Evolutionary conservation across 2,888 invertebrate genomes (phyloP).

Genomic region (Ormia ochracea): DNA sequence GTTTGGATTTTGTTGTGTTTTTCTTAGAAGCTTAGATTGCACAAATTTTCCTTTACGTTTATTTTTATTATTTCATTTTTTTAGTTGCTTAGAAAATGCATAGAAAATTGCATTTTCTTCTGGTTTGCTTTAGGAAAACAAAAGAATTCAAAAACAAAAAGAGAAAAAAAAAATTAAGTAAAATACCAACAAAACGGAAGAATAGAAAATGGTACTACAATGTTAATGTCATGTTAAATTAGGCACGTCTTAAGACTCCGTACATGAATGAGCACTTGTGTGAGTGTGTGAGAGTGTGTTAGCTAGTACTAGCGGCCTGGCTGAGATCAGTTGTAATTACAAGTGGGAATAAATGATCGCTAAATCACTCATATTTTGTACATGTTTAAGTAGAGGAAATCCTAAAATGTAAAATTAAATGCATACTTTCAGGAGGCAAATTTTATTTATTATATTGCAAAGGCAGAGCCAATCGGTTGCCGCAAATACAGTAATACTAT

Average conservation of each 20-base stretch:
- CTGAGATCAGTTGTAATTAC: background rate
- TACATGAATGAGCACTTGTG: background rate
- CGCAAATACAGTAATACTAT: too few species aligned
- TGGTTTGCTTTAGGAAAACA: slow-evolving; percentile 7
- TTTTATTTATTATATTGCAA: too few species aligned
- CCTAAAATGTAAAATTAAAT: too few species aligned
- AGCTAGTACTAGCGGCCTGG: background rate
- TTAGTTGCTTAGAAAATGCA: slow-evolving; percentile 14
- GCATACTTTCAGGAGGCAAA: too few species aligned
- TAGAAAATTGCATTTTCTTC: slow-evolving; percentile 44
- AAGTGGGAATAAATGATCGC: too few species aligned
- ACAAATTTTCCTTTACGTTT: slow-evolving; percentile 23
- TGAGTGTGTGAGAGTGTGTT: background rate
- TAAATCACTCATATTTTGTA: too few species aligned
- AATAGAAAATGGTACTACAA: background rate
- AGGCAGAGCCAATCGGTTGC: too few species aligned
- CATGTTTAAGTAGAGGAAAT: too few species aligned
- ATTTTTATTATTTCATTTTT: background rate
- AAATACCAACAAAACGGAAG: slow-evolving; percentile 6
- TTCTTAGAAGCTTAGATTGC: slow-evolving; percentile 48
- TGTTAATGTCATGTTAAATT: slow-evolving; percentile 39
- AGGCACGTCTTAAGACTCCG: slow-evolving; percentile 10
- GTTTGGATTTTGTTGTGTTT: slow-evolving; percentile 43
- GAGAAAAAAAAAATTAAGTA: background rate
- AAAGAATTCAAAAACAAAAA: background rate